A percentile compares a stretch with the other conserved stretches of the same genome.
phyloP scores from a whole-genome alignment of 2,888 invertebrate species.

The Andrena praecox region DNA sequence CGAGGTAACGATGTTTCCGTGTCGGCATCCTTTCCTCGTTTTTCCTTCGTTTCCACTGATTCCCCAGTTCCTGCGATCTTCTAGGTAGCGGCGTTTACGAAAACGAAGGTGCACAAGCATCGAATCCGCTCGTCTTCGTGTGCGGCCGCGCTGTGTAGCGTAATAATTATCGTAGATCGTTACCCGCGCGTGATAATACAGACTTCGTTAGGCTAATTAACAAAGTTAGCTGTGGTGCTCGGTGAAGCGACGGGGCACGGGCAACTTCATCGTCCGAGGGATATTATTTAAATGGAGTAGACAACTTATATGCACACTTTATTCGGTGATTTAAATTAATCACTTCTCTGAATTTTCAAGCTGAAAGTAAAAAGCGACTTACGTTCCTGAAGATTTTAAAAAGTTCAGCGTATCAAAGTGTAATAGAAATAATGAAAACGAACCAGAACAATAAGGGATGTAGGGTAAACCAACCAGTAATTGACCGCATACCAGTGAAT shows the following conservation, averaged over 20 bases:
- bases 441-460: too few relatives aligned
- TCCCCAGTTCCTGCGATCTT: conserved; percentile 30
- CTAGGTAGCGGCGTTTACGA: conserved; percentile 33
- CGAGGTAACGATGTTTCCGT: conserved; percentile 9
- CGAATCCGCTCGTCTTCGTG: conserved; percentile 42
- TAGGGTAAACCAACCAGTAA: too few relatives aligned
- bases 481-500: too few relatives aligned
- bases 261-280: neutral
- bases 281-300: neutral
- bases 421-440: too few relatives aligned
- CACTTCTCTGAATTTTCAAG: too few relatives aligned
- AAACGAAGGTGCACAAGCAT: conserved; percentile 32
- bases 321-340: too few relatives aligned
- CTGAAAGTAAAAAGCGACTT: too few relatives aligned
- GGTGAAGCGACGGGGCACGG: neutral
- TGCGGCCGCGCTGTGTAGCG: conserved; percentile 46
- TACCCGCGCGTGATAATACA: conserved; percentile 63
- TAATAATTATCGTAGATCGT: conserved; percentile 70
- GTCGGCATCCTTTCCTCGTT: conserved; percentile 15
- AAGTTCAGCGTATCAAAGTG: too few relatives aligned
- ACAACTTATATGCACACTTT: too few relatives aligned
- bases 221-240: conserved; percentile 66
- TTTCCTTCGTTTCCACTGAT: conserved; percentile 10
- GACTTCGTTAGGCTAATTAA: conserved; percentile 75
- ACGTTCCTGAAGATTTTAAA: too few relatives aligned